Evolutionary conservation across 2,888 invertebrate genomes (phyloP), one percentile per base, ranked within the genome.

Genomic region (Amblyjoppa fuscipennis): DNA sequence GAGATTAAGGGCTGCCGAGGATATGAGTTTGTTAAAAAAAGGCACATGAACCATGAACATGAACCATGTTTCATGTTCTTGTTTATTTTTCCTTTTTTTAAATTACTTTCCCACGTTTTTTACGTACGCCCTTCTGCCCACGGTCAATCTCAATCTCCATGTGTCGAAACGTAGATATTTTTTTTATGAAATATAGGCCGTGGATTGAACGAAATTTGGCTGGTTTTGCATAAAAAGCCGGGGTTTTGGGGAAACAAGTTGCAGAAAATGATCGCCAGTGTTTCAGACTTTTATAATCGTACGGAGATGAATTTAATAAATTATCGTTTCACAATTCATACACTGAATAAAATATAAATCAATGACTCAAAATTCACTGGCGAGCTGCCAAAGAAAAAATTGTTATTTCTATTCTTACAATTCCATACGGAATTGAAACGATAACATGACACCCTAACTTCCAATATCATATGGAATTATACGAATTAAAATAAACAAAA

Each of bases 1-100:
- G 93, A 93, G 94, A 94, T 93, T 93, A 94, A 93, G 93, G 93
- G 92, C 92, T 90, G 91, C 91, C 89, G 92, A 93, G 93, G 92
- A 94, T 94, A 94, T 94, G 94, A 94, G 94, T 94, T 94, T 94
- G 94, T 94, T 94, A 94, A 94, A 94, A 94, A 93, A 20, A 93
- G 94, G 93, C 93, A 94, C 20, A 20, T 20, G 20, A 20, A 20
- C 20, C 20, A 20, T 20, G 20, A 20, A 20, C 20, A 20, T 20
- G 94, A 94, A 94, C 61, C 51, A 79, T 70, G 49, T 79, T 70
- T 79, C 70, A 70, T 69, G 49, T 28, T 69, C 31, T 34, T n/a
- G 25, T 69, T 69, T 38, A 41, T 71, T 51, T 53, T 79, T 59
- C 64, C 38, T 41, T 76, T 75, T 66, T 53, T 77, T 64, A 4